These are phyloP conservation scores for Mesochorus sp. DNA, from an alignment of 2,888 invertebrate genomes.

Conservation along the genomic window DNA sequence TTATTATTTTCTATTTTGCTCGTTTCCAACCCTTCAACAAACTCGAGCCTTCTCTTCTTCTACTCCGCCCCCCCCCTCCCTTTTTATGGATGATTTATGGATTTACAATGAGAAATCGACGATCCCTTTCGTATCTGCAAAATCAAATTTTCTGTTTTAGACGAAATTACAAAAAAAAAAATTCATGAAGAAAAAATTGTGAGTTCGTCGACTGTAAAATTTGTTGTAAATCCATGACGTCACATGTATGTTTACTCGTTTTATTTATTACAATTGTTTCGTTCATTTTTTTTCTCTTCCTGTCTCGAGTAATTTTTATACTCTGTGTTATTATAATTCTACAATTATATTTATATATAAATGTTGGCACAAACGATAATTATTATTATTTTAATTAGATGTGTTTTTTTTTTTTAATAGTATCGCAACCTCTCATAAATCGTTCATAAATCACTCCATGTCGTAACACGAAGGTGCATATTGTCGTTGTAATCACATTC, in stretches of 20 bases:
- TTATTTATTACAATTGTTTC: slow-evolving; percentile 46
- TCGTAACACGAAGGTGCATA: slow-evolving; percentile 34
- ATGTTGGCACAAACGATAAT: slow-evolving; percentile 68
- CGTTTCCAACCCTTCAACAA: slow-evolving; percentile 9
- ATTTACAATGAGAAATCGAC: slow-evolving; percentile 70
- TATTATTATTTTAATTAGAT: slow-evolving; percentile 67
- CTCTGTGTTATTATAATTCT: slow-evolving; percentile 22
- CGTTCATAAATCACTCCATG: slow-evolving; percentile 54
- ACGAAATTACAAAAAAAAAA: neutral
- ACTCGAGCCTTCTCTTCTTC: slow-evolving; percentile 52
- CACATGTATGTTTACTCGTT: slow-evolving; percentile 49
- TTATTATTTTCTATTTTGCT: slow-evolving; percentile 67
- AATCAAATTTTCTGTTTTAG: neutral
- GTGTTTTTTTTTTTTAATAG: slow-evolving; percentile 72
- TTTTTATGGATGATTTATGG: slow-evolving; percentile 68
- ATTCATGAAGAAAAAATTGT: neutral
- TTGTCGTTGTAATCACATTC: slow-evolving; percentile 29
- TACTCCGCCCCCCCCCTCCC: slow-evolving; percentile 55
- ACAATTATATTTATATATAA: slow-evolving; percentile 49
- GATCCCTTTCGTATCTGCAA: too few relatives aligned
- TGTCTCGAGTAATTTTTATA: slow-evolving; percentile 2
- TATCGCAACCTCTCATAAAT: slow-evolving; percentile 70
- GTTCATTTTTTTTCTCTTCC: neutral
- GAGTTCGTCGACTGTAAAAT: neutral
- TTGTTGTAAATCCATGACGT: slow-evolving; percentile 61